Base-by-base conservation (phyloP, 1,140 invertebrate genomes). In the Drosophila kurseongensis region DNA sequence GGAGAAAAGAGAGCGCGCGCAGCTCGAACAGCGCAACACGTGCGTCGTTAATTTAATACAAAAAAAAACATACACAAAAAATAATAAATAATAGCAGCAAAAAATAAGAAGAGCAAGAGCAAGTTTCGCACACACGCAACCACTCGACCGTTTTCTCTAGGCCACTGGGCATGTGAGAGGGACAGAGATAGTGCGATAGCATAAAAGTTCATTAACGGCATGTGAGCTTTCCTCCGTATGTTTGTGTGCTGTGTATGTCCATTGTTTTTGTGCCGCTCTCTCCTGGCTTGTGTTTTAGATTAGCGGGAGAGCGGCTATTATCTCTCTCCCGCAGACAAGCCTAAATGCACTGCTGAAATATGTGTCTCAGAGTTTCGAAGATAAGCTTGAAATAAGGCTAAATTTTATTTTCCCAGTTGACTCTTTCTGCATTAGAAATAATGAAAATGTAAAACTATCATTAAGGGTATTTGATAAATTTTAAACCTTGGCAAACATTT, bases 131-230 rank as follows among this genome's bases (percentile, higher is more conserved):
- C 44, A 67, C 35, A 42, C 50, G 32, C 35, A 40, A 12, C 16
- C 32, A 41, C 60, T 52, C n/a, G 51, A n/a, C 40, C 18, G 42
- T 23, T 23, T 50, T 52, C 12, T 52, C 51, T 72, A 61, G 68
- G 48, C 50, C 45, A 54, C n/a, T 13, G 36, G 16, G 59, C 41
- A 51, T 40, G 35, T 40, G 18, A 7, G 14, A 29, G 35, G 55
- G 23, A 56, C 42, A 23, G 50, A 72, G 61, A 69, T 48, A 59
- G 67, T 52, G 36, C 10, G 27, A 52, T 52, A 73, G 81, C 73
- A 84, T 80, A 80, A 74, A 80, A 85, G 76, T 85, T 85, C 78
- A 85, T 85, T 85, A 85, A 80, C 81, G 71, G 67, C 72, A 78
- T 85, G 74, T 69, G 77, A 85, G 77, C 60, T 68, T 38, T 58